Conservation (phyloP, 2,797 vertebrate species). For the Loriculus beryllinus region DNA sequence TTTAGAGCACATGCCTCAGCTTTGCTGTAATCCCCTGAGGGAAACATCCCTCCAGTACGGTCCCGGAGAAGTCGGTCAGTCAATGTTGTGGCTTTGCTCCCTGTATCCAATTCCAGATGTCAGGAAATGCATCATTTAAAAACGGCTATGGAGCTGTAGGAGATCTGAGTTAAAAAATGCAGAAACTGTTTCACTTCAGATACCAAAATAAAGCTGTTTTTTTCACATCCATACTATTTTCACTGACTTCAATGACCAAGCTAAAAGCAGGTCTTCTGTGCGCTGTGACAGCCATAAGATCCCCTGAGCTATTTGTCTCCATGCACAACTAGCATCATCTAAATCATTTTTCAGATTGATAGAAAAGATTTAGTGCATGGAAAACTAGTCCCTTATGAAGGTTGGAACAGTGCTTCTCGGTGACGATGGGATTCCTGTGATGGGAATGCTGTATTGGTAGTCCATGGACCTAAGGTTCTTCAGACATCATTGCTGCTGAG, state of each 20-base stretch:
- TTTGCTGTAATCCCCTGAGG: constrained; percentile 44
- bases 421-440: not conserved
- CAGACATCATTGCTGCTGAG: not conserved
- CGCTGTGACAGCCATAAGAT: not conserved
- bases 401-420: not conserved
- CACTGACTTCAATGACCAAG: not conserved
- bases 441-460: not conserved
- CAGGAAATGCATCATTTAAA: constrained; percentile 26
- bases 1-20: constrained; percentile 32
- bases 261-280: not conserved
- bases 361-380: not conserved
- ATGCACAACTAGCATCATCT: not conserved
- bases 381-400: not conserved
- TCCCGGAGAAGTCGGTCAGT: not conserved
- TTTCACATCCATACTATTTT: fast-evolving
- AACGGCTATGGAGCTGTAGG: not conserved
- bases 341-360: not conserved
- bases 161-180: not conserved
- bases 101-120: constrained; percentile 34
- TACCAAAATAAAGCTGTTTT: not conserved
- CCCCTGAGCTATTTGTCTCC: not conserved
- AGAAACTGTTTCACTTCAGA: not conserved
- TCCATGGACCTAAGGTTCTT: not conserved
- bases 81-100: not conserved
- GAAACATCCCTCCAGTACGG: not conserved